These are phyloP conservation scores for Acronicta leporina DNA, from an alignment of 2,888 invertebrate species.

Conservation along the genomic window DNA sequence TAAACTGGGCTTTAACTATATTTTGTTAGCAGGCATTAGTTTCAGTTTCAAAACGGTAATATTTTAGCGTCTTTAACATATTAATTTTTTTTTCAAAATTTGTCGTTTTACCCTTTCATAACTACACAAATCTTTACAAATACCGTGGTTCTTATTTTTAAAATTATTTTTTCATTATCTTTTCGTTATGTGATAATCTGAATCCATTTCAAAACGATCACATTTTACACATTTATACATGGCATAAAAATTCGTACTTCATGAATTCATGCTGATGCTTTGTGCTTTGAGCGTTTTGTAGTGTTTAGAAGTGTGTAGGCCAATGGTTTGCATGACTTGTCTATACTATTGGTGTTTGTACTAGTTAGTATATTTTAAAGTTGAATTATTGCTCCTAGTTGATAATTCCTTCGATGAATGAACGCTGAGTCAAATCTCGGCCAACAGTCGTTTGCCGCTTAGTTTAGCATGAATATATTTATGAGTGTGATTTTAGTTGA, in stretches of 20 bases:
- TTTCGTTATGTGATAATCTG: too few species aligned
- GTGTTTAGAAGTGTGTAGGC: conserved; percentile 29
- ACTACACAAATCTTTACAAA: conserved; percentile 30
- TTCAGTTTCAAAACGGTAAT: too few species aligned
- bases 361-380: too few species aligned
- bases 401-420: too few species aligned
- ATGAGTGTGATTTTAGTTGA: too few species aligned
- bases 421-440: too few species aligned
- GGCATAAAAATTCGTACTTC: conserved; percentile 61
- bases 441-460: too few species aligned
- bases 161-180: conserved; percentile 11
- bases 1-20: too few species aligned
- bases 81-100: background rate
- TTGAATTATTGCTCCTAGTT: too few species aligned
- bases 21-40: too few species aligned
- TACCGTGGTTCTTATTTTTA: background rate
- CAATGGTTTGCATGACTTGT: conserved; percentile 39
- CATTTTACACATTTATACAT: conserved; percentile 54
- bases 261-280: conserved; percentile 72
- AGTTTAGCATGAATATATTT: too few species aligned
- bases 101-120: conserved; percentile 9
- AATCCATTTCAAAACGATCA: background rate
- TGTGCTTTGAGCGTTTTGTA: conserved; percentile 51
- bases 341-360: conserved; percentile 27
- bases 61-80: conserved; percentile 15